These are phyloP conservation scores for Aelia acuminata DNA, from an alignment of 2,888 invertebrate species.

Conservation along the genomic window DNA sequence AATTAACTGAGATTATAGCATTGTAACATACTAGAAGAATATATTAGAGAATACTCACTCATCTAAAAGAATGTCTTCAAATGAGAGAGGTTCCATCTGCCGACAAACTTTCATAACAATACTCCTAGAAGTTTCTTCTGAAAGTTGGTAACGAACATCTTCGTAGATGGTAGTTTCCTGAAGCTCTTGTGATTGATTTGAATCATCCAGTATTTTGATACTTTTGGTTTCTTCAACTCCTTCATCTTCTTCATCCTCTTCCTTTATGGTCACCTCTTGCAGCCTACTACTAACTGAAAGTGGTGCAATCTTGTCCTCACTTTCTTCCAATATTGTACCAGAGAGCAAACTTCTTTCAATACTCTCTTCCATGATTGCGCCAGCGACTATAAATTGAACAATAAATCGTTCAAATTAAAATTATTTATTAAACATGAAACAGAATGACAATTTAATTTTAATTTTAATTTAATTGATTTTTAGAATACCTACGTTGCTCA, in stretches of 20 bases:
- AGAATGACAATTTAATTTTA: too few species aligned
- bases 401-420: background rate
- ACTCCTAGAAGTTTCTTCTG: background rate
- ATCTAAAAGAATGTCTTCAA: constrained; percentile 52
- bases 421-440: background rate
- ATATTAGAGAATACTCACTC: constrained; percentile 53
- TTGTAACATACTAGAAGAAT: too few species aligned
- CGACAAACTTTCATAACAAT: constrained; percentile 55
- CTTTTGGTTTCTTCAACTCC: constrained; percentile 18
- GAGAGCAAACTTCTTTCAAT: background rate
- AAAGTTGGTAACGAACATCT: background rate
- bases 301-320: background rate
- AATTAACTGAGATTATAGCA: too few species aligned
- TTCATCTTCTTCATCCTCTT: constrained; percentile 29
- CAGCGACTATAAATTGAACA: background rate
- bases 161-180: constrained; percentile 3
- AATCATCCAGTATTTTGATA: background rate
- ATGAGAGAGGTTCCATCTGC: constrained; percentile 52
- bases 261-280: background rate
- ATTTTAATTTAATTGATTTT: background rate
- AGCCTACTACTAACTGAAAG: background rate
- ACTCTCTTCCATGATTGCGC: background rate
- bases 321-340: background rate
- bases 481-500: background rate
- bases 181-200: background rate